Conservation (phyloP, 2,888 invertebrate species). For the Axea sp. region DNA sequence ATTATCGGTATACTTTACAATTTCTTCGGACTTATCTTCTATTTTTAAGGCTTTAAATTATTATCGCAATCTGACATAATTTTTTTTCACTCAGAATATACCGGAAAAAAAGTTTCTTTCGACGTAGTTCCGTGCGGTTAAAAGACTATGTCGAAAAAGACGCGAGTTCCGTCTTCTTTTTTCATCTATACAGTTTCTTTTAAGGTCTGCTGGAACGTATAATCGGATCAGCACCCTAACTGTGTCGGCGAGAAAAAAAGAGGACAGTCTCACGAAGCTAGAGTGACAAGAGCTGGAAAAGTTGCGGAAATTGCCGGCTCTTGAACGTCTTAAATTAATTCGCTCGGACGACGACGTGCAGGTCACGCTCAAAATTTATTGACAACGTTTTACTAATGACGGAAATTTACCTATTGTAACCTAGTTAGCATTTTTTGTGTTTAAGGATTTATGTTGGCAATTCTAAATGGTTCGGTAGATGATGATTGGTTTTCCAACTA, state of each 20-base stretch:
- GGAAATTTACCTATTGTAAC: conserved; percentile 33
- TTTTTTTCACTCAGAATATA: too few species aligned
- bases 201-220: conserved; percentile 64
- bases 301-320: conserved; percentile 71
- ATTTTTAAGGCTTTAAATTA: neutral
- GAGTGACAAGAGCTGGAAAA: conserved; percentile 65
- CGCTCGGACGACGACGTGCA: conserved; percentile 66
- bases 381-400: conserved; percentile 48
- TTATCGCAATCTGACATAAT: neutral
- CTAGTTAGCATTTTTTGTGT: neutral
- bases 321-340: conserved; percentile 73
- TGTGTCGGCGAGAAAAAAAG: conserved; percentile 51
- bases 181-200: conserved; percentile 54
- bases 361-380: conserved; percentile 43
- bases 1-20: too few species aligned
- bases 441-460: conserved; percentile 8
- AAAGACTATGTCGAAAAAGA: conserved; percentile 44
- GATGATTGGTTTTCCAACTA: conserved; percentile 5
- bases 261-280: conserved; percentile 26
- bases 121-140: conserved; percentile 51
- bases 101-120: conserved; percentile 19
- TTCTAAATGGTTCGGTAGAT: neutral
- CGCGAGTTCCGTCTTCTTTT: conserved; percentile 57
- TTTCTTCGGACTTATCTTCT: too few species aligned
- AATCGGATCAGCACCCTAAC: conserved; percentile 66